phyloP scores from a whole-genome alignment of 2,113 vertebrate species.

The Passer montanus region DNA sequence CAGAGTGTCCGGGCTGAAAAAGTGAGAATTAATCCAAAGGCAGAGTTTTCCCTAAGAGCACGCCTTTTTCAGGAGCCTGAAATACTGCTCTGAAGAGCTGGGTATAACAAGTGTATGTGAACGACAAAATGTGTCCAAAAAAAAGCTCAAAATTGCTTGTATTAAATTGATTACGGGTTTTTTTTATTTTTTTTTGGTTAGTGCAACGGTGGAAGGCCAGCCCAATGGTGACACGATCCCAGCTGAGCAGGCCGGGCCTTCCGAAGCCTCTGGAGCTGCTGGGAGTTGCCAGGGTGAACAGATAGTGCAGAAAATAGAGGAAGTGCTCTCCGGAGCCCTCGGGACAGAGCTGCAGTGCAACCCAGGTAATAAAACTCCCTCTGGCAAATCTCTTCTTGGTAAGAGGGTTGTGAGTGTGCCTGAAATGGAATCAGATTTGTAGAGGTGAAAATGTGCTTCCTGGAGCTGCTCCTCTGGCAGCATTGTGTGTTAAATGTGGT shows the following conservation, averaged over 20 bases:
- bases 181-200: constrained; percentile 10
- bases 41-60: neutral
- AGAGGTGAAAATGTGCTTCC: neutral
- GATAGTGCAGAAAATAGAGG: constrained; percentile 80
- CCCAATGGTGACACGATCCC: constrained; percentile 80
- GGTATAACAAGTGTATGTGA: neutral
- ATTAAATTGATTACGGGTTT: neutral
- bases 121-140: fast-evolving
- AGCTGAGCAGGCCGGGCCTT: constrained; percentile 71
- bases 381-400: neutral
- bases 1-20: neutral
- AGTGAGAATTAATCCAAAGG: neutral
- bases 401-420: neutral
- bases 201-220: constrained; percentile 79
- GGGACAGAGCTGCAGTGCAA: constrained; percentile 76
- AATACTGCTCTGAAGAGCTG: neutral
- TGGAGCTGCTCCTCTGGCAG: neutral
- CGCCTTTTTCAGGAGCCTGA: neutral
- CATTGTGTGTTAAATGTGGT: neutral
- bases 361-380: constrained; percentile 71
- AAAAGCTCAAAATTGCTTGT: neutral
- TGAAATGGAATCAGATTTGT: neutral
- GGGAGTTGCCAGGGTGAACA: constrained; percentile 76
- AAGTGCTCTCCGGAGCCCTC: constrained; percentile 79
- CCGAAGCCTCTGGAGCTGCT: constrained; percentile 73